Percentiles rank a stretch among this genome's conserved stretches.
Evolutionary conservation across 2,888 invertebrate species (phyloP).

Genomic region (Euphydryas editha): DNA sequence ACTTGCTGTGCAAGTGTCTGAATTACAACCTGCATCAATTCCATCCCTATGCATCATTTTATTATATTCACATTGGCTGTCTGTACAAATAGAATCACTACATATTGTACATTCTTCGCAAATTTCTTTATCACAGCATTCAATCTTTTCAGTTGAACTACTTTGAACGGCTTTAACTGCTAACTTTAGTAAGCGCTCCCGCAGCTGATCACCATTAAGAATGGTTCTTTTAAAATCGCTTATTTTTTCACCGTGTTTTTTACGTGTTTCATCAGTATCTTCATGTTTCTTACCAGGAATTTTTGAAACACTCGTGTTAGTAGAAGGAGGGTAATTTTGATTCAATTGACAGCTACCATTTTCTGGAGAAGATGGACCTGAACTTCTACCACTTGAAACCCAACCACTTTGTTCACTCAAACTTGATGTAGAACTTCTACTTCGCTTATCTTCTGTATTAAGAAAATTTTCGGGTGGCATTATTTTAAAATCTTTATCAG

Average conservation of each 20-base stretch:
- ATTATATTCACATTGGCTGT: slow-evolving; percentile 79
- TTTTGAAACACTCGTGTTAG: slow-evolving; percentile 61
- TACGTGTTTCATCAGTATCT: slow-evolving; percentile 52
- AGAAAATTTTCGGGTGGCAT: slow-evolving; percentile 77
- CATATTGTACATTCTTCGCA: slow-evolving; percentile 81
- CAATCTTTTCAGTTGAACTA: slow-evolving; percentile 76
- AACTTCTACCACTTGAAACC: slow-evolving; percentile 91
- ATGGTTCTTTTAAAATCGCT: slow-evolving; percentile 77
- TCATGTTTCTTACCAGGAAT: slow-evolving; percentile 58
- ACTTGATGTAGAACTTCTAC: slow-evolving; percentile 85
- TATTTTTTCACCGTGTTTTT: slow-evolving; percentile 64
- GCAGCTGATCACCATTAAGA: slow-evolving; percentile 86
- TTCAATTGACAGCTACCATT: slow-evolving; percentile 79
- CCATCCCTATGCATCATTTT: slow-evolving; percentile 76
- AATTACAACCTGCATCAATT: slow-evolving; percentile 71
- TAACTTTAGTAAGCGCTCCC: slow-evolving; percentile 86
- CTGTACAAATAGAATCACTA: slow-evolving; percentile 79
- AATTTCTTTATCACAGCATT: slow-evolving; percentile 80
- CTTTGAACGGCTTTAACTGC: slow-evolving; percentile 78
- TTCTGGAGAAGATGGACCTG: slow-evolving; percentile 86
- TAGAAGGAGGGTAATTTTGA: slow-evolving; percentile 70
- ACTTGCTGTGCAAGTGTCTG: slow-evolving; percentile 73
- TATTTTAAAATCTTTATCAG: slow-evolving; percentile 79
- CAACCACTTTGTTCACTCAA: slow-evolving; percentile 94
- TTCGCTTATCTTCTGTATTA: slow-evolving; percentile 71